Base-by-base conservation (phyloP, 2,888 invertebrate genomes). In the Scrobipalpa costella region DNA sequence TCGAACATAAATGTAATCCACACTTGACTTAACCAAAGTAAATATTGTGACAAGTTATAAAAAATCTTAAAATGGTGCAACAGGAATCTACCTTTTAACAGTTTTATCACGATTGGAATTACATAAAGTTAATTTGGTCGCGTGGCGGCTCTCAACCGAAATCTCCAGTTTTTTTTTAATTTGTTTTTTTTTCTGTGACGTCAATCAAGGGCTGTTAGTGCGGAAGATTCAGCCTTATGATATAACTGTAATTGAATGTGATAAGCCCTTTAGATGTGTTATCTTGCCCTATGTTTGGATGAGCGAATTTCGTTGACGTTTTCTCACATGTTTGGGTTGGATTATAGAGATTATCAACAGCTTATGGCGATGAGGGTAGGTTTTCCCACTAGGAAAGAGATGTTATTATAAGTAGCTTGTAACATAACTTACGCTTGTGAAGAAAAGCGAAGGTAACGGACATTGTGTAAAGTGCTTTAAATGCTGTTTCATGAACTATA, bases 41-140 rank as follows among this genome's bases (percentile, higher is more conserved):
- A n/a, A n/a, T n/a, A n/a, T n/a, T n/a, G n/a, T n/a, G n/a, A n/a
- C n/a, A n/a, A n/a, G n/a, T 27, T 27, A 2, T 27, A 27, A 27
- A 27, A 27, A 3, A 3, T 27, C 27, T 2, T n/a, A 27, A 15
- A 33, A 55, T 34, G 55, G 1, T n/a, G 8, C 1, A 34, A 34
- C 15, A 34, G 15, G 34, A 55, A 55, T 55, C 13, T n/a, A 33
- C 55, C 34, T 34, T 15, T 2, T 34, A 34, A 55, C 55, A 55
- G 55, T 55, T 55, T 55, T 55, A 63, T 63, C 63, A 47, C 34
- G 57, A 61, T 57, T 13, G 60, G 65, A 63, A 89, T 89, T 85
- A 90, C 88, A 86, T 73, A 72, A 82, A 88, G 88, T 90, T 88
- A 90, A 90, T 88, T 87, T 80, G 79, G 86, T 83, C 90, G 84